Base-by-base conservation (phyloP, 2,797 vertebrate genomes). In the Adrianichthys oophorus region DNA sequence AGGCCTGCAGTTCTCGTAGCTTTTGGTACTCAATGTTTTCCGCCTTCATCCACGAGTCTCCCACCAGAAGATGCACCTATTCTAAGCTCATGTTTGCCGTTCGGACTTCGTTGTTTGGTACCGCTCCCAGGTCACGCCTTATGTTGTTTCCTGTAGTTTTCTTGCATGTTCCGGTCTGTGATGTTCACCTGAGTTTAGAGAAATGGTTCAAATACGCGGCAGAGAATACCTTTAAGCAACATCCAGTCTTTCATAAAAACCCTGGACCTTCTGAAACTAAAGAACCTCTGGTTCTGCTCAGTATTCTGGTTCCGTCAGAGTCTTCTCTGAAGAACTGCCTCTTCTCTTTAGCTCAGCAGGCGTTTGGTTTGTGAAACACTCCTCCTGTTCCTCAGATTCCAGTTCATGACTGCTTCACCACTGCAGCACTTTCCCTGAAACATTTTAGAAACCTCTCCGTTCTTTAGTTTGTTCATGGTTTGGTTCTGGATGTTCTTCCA, bases 71-170 rank as follows among this genome's bases (percentile, higher is more conserved):
- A 37, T 12, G 87, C 83, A 84, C 49, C 80, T 61, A 76, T 84
- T 82, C 82, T 81, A 81, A 85, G 83, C 80, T 85, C 73, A 63
- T 86, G 29, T 72, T 78, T 59, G 71, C 88, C 50, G 64, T 78
- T 76, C 72, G 78, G 77, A 84, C 76, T 75, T 80, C 77, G 85
- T 70, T 59, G 72, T 83, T 21, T 68, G 84, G 85, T 86, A 81
- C 87, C 84, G 87, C 88, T 63, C 78, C 86, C 76, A 43, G 68
- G 71, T 82, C 76, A 68, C 60, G 77, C 71, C 64, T 68, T 76
- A 72, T 82, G 83, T 81, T 61, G 58, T 72, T 62, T 67, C 68
- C 64, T 80, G 61, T 61, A 78, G 32, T 37, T 23, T 8, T 65
- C 67, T 53, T 82, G 82, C 85, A 88, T 88, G 85, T 82, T 63